Evolutionary conservation across 2,888 invertebrate species (phyloP).

Genomic region (Hoplodrina blanda): DNA sequence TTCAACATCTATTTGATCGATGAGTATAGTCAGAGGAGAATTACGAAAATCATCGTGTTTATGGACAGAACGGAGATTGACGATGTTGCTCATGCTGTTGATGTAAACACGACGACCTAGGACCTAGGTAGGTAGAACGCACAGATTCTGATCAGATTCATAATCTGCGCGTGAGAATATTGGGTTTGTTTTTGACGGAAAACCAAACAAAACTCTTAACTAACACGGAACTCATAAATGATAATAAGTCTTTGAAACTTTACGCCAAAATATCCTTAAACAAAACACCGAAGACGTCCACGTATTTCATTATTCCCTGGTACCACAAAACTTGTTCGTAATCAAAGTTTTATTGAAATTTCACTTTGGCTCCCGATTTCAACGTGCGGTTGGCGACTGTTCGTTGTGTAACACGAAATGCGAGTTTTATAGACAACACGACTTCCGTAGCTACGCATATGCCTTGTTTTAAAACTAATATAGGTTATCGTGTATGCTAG

Average conservation of each 20-base stretch:
- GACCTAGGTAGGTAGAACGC: no score
- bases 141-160: no score
- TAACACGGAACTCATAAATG: slow-evolving; percentile 29
- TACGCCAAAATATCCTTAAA: slow-evolving; percentile 12
- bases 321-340: slow-evolving; percentile 44
- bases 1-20: not conserved
- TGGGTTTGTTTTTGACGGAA: not conserved
- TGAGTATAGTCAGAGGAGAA: not conserved
- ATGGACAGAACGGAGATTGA: not conserved
- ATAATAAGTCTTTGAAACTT: slow-evolving; percentile 32
- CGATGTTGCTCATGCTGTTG: not conserved
- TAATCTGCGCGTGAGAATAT: not conserved
- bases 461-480: slow-evolving; percentile 54
- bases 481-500: slow-evolving; percentile 39
- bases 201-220: slow-evolving; percentile 19
- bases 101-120: not conserved
- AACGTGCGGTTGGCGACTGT: slow-evolving; percentile 41
- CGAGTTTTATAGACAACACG: slow-evolving; percentile 54
- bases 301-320: slow-evolving; percentile 52
- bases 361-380: slow-evolving; percentile 50
- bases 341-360: slow-evolving; percentile 64
- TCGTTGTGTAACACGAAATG: slow-evolving; percentile 41
- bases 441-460: slow-evolving; percentile 41
- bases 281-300: slow-evolving; percentile 42
- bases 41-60: not conserved